Base-by-base conservation (phyloP, 2,888 invertebrate genomes). In the Eulithis testata region DNA sequence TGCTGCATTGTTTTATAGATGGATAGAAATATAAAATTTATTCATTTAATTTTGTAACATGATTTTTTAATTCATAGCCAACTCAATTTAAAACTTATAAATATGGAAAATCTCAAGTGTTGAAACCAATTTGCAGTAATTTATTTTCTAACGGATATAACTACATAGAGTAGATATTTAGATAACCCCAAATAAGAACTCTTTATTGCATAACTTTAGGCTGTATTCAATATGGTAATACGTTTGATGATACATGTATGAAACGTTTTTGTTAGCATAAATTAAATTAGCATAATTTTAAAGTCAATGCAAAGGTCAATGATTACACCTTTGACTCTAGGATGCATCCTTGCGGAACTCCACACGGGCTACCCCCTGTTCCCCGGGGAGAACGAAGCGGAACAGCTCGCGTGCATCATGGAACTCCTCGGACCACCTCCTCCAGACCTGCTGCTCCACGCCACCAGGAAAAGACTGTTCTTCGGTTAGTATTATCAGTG, bases 331-430 rank as follows among this genome's bases (percentile, higher is more conserved):
- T 67, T 78, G 73, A 69, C 69, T 73, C 69, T 83, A 96, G 96
- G 98, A 49, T 99, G 99, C 88, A 99, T 99, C 84, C 94, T 99
- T 75, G 98, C 98, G 54, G 99, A 99, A 93, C 95, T 99, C 59
- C 98, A 98, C 87, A 99, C 98, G 7, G 98, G 99, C 51, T 98
- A 97, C 85, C 99, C 99, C 0, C 94, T 99, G 66, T 99, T 99
- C 88, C 99, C 99, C 36, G 99, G 99, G 0, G 99, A 99, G 93
- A 98, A 98, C 85, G 99, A 99, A 93, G 97, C 98, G 68, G 99
- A 99, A 84, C 99, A 99, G 89, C 94, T 99, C 72, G 98, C 98
- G 63, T 99, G 99, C 91, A 97, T 99, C 79, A 99, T 99, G 98
- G 99, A 99, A 93, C 95, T 99, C 62, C 93, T 98, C 70, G 98